Evolutionary conservation across 2,888 invertebrate species (phyloP), one percentile per base, ranked within the genome.

Genomic region (Drosophila subsilvestris): DNA sequence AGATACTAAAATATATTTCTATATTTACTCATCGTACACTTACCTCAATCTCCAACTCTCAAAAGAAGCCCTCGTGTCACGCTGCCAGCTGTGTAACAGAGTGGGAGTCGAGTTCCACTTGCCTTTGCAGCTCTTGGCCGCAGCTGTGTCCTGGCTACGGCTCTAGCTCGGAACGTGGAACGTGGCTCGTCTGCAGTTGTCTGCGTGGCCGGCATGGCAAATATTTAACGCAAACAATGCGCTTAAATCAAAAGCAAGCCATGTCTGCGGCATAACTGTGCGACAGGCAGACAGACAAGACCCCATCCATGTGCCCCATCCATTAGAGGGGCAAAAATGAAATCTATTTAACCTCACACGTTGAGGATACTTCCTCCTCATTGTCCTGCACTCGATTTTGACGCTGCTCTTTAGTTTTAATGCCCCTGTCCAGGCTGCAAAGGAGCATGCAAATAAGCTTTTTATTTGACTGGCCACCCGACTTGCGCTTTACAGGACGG

Each of bases 151-250:
- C 32, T 51, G 50, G 63, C 42, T 37, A 50, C 48, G 12, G 14
- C 45, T 56, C 32, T 8, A 44, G 29, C 10, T 61, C 29, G 27
- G 14, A 29, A 32, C 7, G 4, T n/a, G 45, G 22, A 45, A 32
- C 22, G 75, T 85, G 83, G 75, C 83, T 62, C 65, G 79, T 75
- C 81, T 81, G 79, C 81, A 76, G 65, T 77, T 72, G 74, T 79
- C 84, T 86, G 84, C 86, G 86, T 86, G 86, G 81, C 85, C 88
- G 74, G 88, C 88, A 86, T 86, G 76, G 76, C 88, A 85, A 88
- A 86, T 80, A 86, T 86, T 85, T 86, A 83, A 77, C 75, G 61
- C 80, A 88, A 88, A 88, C 85, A 88, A 86, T 78, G 78, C 86
- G 78, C 85, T 85, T 85, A 85, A 85, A 85, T 85, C 85, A 88